Evolutionary conservation across 2,888 invertebrate genomes (phyloP), one percentile per base, ranked within the genome.

Genomic region (Rhingia rostrata): DNA sequence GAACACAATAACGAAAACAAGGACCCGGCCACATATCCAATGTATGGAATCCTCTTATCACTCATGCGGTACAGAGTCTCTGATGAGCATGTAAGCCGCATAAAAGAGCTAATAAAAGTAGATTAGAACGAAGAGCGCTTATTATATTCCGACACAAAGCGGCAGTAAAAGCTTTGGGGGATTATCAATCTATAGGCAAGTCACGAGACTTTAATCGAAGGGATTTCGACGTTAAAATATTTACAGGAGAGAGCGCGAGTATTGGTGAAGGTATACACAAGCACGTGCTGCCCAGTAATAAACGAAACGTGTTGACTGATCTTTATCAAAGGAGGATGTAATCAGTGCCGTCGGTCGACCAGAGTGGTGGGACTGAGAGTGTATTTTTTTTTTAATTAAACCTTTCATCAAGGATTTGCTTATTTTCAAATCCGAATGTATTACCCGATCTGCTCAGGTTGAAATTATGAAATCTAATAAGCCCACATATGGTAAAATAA

Each of bases 41-140:
- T 22, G 22, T 22, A 9, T 14, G 61, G 37, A 69, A 77, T 77
- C 67, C 60, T 73, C 79, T 69, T 74, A 79, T 83, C 79, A 74
- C 58, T 83, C 73, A 69, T 79, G 69, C 69, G 73, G 69, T 74
- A 74, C 73, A 73, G 63, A 79, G 67, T 66, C 67, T 73, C 53
- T 53, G 45, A 63, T 69, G 58, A 69, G 64, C 78, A 83, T 79
- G 83, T 83, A 83, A 83, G 79, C 64, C 83, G 74, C 79, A 83
- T 83, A 79, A 83, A 79, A 83, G 73, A 83, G 69, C 73, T 79
- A 83, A 83, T 83, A 83, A 83, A 83, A 79, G 43, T 73, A 78
- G 78, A 78, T 83, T 83, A 83, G 79, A 79, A 69, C 73, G 63
- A 32, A 79, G 69, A 83, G 69, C 51, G 79, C 79, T 73, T 78